Evolutionary conservation across 2,113 vertebrate species (phyloP).

Genomic region (Mesembrinibis cayennensis): DNA sequence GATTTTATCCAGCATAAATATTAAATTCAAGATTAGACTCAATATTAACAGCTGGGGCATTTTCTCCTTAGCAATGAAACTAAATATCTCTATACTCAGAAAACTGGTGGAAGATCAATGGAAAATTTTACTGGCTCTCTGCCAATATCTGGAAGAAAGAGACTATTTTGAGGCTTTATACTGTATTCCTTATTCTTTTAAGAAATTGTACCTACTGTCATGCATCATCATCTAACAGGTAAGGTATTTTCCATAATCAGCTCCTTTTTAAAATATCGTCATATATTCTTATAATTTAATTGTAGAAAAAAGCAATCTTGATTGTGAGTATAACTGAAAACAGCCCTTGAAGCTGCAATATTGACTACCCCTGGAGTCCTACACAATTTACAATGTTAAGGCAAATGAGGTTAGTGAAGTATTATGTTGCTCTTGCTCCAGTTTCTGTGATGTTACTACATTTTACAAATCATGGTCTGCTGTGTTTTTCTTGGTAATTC

Average conservation of each 20-base stretch:
- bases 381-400: neutral
- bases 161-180: neutral
- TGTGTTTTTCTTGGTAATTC: neutral
- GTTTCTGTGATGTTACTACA: neutral
- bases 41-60: neutral
- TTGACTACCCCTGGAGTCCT: neutral
- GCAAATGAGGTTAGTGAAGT: neutral
- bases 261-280: neutral
- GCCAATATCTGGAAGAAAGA: neutral
- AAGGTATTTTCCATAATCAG: neutral
- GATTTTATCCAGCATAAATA: neutral
- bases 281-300: neutral
- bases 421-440: neutral
- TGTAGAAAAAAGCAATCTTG: neutral
- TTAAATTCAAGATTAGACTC: neutral
- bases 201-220: neutral
- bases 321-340: neutral
- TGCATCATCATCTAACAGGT: conserved; percentile 8
- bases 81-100: neutral
- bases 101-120: conserved; percentile 17
- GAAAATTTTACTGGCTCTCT: conserved; percentile 7
- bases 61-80: neutral
- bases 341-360: neutral
- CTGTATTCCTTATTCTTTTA: neutral
- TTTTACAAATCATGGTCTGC: neutral